Evolutionary conservation across 37 sponge, comb jelly and placozoan species (phyloP), one percentile per base, ranked within the genome.

Genomic region (Spongilla lacustris): DNA sequence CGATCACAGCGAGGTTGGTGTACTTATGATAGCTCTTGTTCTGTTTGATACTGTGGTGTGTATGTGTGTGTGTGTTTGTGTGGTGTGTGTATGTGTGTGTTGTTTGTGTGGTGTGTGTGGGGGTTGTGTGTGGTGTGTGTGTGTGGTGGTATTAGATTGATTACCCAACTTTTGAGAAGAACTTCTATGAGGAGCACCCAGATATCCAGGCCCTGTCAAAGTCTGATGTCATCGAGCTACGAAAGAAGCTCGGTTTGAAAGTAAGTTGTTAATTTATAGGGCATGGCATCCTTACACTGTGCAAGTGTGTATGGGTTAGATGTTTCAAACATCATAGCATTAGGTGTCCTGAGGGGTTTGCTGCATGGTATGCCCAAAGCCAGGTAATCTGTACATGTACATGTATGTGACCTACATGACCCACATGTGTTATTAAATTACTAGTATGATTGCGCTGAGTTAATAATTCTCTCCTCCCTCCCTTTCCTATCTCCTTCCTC

Each of bases 111-210:
- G 4, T 38, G 66, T 79, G 37, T 32, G 27, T 79, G 66, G 46
- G 66, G 3, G 27, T 9, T 75, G 35, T 23, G 4, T 75, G 36
- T 75, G 26, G 37, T 77, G 35, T 66, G 50, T 80, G 32, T 22
- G 19, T 58, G 58, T 58, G 14, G n/a, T n/a, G n/a, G n/a, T 41
- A 25, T 13, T 74, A 91, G 88, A 93, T 98, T 70, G 92, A 93
- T 13, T 98, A 98, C 79, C 75, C 76, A 4, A 76, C 80, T 0
- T 98, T 98, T 82, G 88, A 86, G 67, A 89, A 91, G 67, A 75
- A 94, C 82, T 98, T 98, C 81, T 98, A 97, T 73, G 86, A 86
- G 41, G 91, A 93, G 36, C 97, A 98, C 81, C 8, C 49, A 0
- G 95, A 95, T 27, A 91, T 98, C 22, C 41, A 78, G 0, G 30